These are phyloP conservation scores for Aix galericulata DNA, from an alignment of 2,113 vertebrate genomes.

Conservation along the genomic window DNA sequence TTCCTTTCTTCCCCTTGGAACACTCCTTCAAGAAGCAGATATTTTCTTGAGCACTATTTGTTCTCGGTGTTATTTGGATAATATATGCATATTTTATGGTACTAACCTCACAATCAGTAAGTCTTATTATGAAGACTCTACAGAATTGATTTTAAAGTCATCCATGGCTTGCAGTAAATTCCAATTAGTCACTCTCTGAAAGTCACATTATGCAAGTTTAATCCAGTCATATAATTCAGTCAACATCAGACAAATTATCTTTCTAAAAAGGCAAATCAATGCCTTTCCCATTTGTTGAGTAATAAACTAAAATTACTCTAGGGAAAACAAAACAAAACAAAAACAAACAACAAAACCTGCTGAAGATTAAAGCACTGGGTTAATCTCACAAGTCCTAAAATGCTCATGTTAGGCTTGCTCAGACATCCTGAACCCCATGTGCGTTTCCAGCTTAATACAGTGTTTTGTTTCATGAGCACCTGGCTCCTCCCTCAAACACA, in stretches of 20 bases:
- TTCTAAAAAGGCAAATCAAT: constrained; percentile 1
- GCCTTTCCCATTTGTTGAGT: not conserved
- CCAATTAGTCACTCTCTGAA: constrained; percentile 36
- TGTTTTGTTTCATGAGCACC: not conserved
- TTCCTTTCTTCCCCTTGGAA: not conserved
- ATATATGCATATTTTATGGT: not conserved
- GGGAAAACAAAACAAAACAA: rapidly evolving
- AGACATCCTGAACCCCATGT: not conserved
- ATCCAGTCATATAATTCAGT: constrained; percentile 28
- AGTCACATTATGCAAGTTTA: constrained; percentile 26
- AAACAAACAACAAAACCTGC: not conserved
- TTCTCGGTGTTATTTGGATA: not conserved
- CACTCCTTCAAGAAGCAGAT: not conserved
- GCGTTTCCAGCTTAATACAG: not conserved
- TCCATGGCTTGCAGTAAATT: not conserved
- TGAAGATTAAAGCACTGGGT: not conserved
- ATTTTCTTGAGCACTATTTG: constrained; percentile 10
- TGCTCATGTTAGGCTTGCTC: not conserved
- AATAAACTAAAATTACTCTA: constrained; percentile 11
- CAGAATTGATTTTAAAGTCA: constrained; percentile 45
- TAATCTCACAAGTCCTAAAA: not conserved
- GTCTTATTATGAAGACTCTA: constrained; percentile 27
- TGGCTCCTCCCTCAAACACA: constrained; percentile 33
- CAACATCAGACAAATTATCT: not conserved
- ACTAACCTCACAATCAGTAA: constrained; percentile 49